Evolutionary conservation across 1,140 invertebrate species (phyloP), one percentile per base, ranked within the genome.

Genomic region (Tetramorium alpestre): DNA sequence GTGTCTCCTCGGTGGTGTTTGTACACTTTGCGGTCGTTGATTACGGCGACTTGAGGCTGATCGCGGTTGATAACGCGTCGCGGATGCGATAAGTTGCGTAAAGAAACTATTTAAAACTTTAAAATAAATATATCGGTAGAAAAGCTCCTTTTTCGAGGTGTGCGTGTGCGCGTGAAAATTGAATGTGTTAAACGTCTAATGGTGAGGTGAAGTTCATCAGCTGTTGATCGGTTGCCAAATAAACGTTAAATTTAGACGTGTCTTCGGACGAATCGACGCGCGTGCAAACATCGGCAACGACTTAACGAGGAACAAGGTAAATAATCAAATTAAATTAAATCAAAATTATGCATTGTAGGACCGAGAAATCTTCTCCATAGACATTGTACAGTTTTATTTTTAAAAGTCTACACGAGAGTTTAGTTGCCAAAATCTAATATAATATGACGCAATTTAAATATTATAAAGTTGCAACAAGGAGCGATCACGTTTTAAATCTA

Each of bases 261-360:
- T 56, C 38, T 44, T 70, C 7, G 1, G 18, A 54, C 25, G 7
- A 18, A 38, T 70, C 49, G 28, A 6, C 28, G 22, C n/a, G 33
- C 41, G n/a, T 80, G 28, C 33, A 8, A 13, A 16, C n/a, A 56
- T 56, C 22, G 5, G 16, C 64, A 25, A 16, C 13, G 8, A 10
- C 41, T 41, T 51, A 56, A 18, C 62, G 5, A 69, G 54, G 13
- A 76, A 41, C 18, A 44, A 81, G 78, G 49, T 78, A 65, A 65
- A 65, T 13, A n/a, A 10, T 64, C 25, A 28, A 77, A 33, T 38
- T 28, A 2, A 28, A 28, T 28, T 28, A 28, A n/a, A 8, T 64
- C 18, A 28, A 77, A 33, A n/a, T 38, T 28, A 16, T 2, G 28
- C n/a, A 22, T 49, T 47, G 5, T 47, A 28, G n/a, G 47, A 49